Evolutionary conservation across 1,140 invertebrate genomes (phyloP), one percentile per base, ranked within the genome.

Genomic region (Cecropterus lyciades): DNA sequence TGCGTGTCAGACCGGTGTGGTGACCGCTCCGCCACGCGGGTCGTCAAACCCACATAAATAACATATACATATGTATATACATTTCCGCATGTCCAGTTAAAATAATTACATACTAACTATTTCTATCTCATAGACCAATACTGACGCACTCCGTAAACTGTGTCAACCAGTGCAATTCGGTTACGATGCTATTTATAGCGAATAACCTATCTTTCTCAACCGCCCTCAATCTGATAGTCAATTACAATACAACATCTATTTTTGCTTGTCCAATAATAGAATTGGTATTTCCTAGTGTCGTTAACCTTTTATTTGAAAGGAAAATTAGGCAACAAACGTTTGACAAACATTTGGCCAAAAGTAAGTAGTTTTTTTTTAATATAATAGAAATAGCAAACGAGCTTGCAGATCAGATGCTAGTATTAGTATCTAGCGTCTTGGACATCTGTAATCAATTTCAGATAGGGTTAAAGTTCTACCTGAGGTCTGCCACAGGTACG

Each of bases 111-210:
- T 65, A 70, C 65, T n/a, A 55, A 70, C 63, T 73, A 78, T 75
- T 80, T 80, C 4, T 72, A 45, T 73, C 65, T 73, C 77, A 75
- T 70, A 75, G 70, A 70, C 45, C 55, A 79, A 63, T 60, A 51
- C 14, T 80, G 77, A 80, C 77, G 77, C 73, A 77, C 33, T 27
- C 59, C 52, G 51, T 68, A 57, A 72, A 24, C 69, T 10, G 2
- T 59, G 67, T 56, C 8, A 1, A 27, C 46, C 62, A 69, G 40
- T 69, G 62, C 20, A 45, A 42, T 14, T 30, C 33, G 49, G 49
- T 51, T 51, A 17, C 49, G 49, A 51, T 51, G 49, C 24, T 51
- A 51, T 51, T 51, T 30, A 51, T 51, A 51, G 49, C 24, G 2
- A 17, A 49, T 10, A 24, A 51, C 20, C 49, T 14, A 43, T 43